These are phyloP conservation scores for Leptinotarsa texana DNA, from an alignment of 1,140 invertebrate species.

Conservation along the genomic window DNA sequence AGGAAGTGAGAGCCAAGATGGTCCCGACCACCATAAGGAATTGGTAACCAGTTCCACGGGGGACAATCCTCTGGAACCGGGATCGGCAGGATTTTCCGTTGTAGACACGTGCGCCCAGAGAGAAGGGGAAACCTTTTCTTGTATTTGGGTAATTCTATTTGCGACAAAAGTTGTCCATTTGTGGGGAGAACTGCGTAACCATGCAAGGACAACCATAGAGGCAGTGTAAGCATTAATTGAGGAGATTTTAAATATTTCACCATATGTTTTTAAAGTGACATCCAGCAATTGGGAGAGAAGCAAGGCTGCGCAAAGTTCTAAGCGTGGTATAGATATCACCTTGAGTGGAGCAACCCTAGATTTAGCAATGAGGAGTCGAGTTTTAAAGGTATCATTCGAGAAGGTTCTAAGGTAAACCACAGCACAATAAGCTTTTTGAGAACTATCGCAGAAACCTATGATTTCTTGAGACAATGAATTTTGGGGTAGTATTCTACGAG, in stretches of 20 bases:
- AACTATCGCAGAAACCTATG: too few relatives aligned
- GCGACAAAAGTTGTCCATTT: slow-evolving; percentile 30
- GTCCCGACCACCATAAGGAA: slow-evolving; percentile 27
- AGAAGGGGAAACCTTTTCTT: slow-evolving; percentile 30
- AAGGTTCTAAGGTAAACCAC: too few relatives aligned
- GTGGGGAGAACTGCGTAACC: slow-evolving; percentile 16
- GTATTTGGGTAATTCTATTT: slow-evolving; percentile 43
- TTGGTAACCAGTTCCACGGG: slow-evolving; percentile 4
- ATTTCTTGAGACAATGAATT: too few relatives aligned
- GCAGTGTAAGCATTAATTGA: slow-evolving; percentile 19
- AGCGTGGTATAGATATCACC: too few relatives aligned
- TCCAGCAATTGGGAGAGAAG: too few relatives aligned
- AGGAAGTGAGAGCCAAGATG: neutral
- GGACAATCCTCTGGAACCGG: slow-evolving; percentile 44
- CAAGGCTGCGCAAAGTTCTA: too few relatives aligned
- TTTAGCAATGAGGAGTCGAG: too few relatives aligned
- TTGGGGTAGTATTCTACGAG: too few relatives aligned
- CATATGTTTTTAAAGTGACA: too few relatives aligned
- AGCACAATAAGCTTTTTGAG: too few relatives aligned
- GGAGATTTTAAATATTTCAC: neutral
- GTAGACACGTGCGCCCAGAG: slow-evolving; percentile 48
- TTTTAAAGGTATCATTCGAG: too few relatives aligned
- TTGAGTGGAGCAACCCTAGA: too few relatives aligned
- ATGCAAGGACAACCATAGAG: slow-evolving; percentile 26
- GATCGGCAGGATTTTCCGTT: slow-evolving; percentile 50